Percentiles rank a stretch among this genome's conserved stretches.
phyloP scores from a whole-genome alignment of 1,140 invertebrate species.

The Zophobas atratus region DNA sequence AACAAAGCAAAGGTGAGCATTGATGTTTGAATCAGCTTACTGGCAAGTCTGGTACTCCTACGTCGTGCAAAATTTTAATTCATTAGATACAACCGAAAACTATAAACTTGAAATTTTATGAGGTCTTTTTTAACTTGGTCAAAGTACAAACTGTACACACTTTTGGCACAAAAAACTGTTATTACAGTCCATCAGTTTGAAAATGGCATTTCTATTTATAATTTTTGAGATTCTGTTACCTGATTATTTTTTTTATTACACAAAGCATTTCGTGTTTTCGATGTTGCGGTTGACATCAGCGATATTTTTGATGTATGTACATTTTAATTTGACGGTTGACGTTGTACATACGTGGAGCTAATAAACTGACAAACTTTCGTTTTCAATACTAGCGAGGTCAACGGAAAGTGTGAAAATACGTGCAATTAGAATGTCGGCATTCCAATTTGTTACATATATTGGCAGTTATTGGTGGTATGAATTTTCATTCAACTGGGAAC shows the following conservation, averaged over 20 bases:
- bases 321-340: conserved; percentile 1
- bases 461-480: too few relatives aligned
- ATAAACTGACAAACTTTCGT: neutral
- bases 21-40: neutral
- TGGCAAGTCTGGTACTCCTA: neutral
- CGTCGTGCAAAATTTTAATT: neutral
- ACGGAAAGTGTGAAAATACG: too few relatives aligned
- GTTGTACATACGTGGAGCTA: neutral
- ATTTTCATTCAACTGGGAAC: too few relatives aligned
- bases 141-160: conserved; percentile 7
- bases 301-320: conserved; percentile 9
- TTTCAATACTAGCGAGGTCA: neutral
- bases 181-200: conserved; percentile 28
- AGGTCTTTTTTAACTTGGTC: conserved; percentile 5
- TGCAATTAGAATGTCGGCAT: too few relatives aligned
- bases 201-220: conserved; percentile 17
- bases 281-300: neutral
- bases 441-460: too few relatives aligned
- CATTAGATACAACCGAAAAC: neutral
- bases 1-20: neutral
- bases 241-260: conserved; percentile 15
- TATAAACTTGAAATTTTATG: neutral
- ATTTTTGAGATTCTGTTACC: conserved; percentile 17
- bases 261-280: neutral
- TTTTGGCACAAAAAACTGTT: conserved; percentile 6